phyloP scores from a whole-genome alignment of 2,797 vertebrate species.

The Hybognathus amarus region DNA sequence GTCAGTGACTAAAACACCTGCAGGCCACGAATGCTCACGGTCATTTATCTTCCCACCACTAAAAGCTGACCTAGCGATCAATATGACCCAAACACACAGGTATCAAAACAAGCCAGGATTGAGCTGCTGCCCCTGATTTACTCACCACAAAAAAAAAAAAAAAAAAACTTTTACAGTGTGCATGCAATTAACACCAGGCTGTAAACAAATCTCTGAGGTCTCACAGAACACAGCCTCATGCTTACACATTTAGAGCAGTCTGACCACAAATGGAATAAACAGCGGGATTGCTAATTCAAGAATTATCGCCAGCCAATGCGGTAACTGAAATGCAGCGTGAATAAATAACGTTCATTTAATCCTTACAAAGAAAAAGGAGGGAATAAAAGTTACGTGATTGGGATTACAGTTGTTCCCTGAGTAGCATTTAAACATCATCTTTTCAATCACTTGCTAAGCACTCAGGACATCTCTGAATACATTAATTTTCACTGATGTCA shows the following conservation, averaged over 20 bases:
- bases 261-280: background rate
- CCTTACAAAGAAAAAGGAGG: constrained; percentile 34
- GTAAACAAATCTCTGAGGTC: constrained; percentile 19
- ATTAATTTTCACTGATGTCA: constrained; percentile 52
- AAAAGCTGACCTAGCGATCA: constrained; percentile 56
- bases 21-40: constrained; percentile 20
- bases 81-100: constrained; percentile 47
- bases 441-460: constrained; percentile 53
- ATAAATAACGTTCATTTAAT: constrained; percentile 48
- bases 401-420: constrained; percentile 53
- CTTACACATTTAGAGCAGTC: background rate
- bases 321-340: constrained; percentile 9
- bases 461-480: constrained; percentile 47
- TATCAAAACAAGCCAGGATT: constrained; percentile 38
- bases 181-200: constrained; percentile 29
- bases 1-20: constrained; percentile 50
- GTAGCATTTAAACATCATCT: constrained; percentile 54
- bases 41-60: constrained; percentile 59
- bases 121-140: constrained; percentile 40
- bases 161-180: constrained; percentile 29
- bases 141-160: constrained; percentile 10
- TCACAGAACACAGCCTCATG: background rate
- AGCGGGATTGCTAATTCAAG: background rate
- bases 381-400: constrained; percentile 40
- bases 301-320: constrained; percentile 6